Base-by-base conservation (phyloP, 2,113 vertebrate genomes). In the Bucco capensis region DNA sequence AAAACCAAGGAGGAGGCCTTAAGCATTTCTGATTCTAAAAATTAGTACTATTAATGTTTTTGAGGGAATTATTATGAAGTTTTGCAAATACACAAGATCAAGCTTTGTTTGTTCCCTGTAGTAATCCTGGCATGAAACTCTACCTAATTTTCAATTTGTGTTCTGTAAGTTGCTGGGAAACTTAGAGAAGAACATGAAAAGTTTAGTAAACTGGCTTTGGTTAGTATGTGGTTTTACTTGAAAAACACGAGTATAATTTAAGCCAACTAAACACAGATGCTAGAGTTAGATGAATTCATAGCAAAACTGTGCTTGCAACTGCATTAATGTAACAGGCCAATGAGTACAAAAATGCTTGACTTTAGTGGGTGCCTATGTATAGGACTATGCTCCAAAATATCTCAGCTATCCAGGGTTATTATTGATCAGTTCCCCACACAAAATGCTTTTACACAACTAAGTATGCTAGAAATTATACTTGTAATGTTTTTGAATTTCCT, bases 201-300 rank as follows among this genome's bases (percentile, higher is more conserved):
- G 78, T 90, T 94, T 94, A 75, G 87, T 50, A 87, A 92, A 80
- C 37, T 65, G 37, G 9, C 37, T 92, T 86, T 65, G 22, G 40
- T 66, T 95, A 86, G 54, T 4, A 21, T 80, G 86, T 86, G 85
- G 80, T 95, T 96, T 96, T 77, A 66, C 53, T 71, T 74, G 33
- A 62, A 86, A 89, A 94, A 85, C 8, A 13, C 33, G 30, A 66
- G 17, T n/a, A 66, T 88, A n/a, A 94, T 83, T 95, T 81, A 96
- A 90, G 50, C 88, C 60, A 96, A 86, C 71, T 21, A 85, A 90
- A 75, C 47, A 91, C 79, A 94, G 85, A 96, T 82, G 77, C 30
- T 89, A 51, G 66, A 77, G 12, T 51, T 93, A 60, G 71, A 88
- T 86, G 81, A 93, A 96, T 87, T 94, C 69, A 90, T 30, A 91